These are phyloP conservation scores for Apocrypta bakeri DNA, from an alignment of 1,140 invertebrate species.

Conservation along the genomic window DNA sequence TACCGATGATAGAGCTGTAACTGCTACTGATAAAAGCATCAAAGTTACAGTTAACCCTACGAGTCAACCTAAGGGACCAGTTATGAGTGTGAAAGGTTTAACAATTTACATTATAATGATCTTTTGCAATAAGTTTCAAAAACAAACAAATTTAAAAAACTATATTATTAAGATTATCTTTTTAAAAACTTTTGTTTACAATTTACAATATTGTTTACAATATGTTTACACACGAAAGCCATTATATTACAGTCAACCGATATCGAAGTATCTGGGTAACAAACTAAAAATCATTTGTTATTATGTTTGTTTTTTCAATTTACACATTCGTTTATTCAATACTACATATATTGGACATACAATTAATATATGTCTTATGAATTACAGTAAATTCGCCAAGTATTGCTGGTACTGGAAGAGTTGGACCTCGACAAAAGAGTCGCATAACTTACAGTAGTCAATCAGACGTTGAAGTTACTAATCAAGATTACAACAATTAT, in stretches of 20 bases:
- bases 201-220: too few species aligned
- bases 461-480: conserved; percentile 60
- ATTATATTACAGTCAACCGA: not conserved
- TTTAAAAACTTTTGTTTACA: not conserved
- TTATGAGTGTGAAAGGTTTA: conserved; percentile 70
- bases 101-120: conserved; percentile 11
- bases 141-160: not conserved
- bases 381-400: conserved; percentile 69
- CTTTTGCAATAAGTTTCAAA: not conserved
- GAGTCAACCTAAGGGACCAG: conserved; percentile 58
- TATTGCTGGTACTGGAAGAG: conserved; percentile 70
- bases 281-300: not conserved
- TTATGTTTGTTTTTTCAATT: conserved; percentile 12
- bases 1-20: conserved; percentile 60
- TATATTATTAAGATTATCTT: not conserved
- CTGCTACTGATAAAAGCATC: conserved; percentile 63
- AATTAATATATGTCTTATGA: conserved; percentile 23
- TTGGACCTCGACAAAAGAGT: conserved; percentile 71
- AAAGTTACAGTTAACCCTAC: conserved; percentile 63
- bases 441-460: conserved; percentile 70
- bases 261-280: not conserved
- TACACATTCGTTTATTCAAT: not conserved
- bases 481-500: conserved; percentile 54
- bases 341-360: not conserved
- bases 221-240: too few species aligned